A percentile compares a stretch with the other conserved stretches of the same genome.
phyloP scores from a whole-genome alignment of 2,888 invertebrate genomes.

The Idaea straminata region DNA sequence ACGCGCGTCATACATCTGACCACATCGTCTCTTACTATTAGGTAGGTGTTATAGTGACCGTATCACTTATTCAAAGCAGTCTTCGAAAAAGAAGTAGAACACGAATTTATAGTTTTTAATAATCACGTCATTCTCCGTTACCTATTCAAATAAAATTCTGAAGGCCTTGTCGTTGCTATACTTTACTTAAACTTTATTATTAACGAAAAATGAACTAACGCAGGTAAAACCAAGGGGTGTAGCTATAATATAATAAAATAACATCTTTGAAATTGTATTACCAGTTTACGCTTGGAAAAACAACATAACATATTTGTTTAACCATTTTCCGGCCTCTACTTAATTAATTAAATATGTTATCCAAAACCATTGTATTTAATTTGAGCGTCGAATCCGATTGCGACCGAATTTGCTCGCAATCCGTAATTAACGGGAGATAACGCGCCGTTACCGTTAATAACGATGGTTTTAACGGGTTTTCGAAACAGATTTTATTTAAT shows the following conservation, averaged over 20 bases:
- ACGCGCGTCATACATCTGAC: neutral
- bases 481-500: conserved; percentile 1
- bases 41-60: neutral
- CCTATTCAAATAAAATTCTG: too few relatives aligned
- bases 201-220: too few relatives aligned
- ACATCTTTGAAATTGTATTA: neutral
- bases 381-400: neutral
- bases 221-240: too few relatives aligned
- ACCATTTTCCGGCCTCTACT: neutral
- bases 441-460: neutral
- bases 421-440: neutral
- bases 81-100: too few relatives aligned
- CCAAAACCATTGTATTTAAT: neutral
- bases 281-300: neutral
- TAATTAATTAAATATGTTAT: conserved; percentile 1
- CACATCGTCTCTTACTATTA: neutral
- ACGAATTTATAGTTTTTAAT: too few relatives aligned
- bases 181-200: too few relatives aligned
- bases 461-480: neutral
- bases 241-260: neutral
- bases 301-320: neutral
- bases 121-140: too few relatives aligned
- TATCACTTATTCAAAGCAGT: too few relatives aligned
- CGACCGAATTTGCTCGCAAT: neutral
- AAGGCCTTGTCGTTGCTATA: too few relatives aligned